Evolutionary conservation across 2,888 invertebrate species (phyloP).

Genomic region (Nebria salina): DNA sequence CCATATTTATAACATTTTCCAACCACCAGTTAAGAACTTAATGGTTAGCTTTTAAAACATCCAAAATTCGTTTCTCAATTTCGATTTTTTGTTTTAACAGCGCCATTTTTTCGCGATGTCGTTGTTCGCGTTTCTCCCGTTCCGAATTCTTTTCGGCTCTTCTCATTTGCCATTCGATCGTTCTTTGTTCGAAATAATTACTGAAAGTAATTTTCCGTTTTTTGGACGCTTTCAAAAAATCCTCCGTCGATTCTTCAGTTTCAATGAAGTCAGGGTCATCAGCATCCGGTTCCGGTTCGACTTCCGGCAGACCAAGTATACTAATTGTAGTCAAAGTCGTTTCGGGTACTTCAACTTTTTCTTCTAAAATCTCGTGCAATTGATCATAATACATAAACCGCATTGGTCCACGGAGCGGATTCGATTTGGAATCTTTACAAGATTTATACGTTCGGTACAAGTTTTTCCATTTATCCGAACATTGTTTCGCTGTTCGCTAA

Average conservation of each 20-base stretch:
- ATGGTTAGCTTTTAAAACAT: not conserved
- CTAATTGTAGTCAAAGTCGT: not conserved
- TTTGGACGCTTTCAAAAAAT: not conserved
- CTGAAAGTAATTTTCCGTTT: not conserved
- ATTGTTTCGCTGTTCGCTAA: constrained; percentile 8
- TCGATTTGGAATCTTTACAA: constrained; percentile 3
- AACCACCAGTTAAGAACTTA: too few species aligned
- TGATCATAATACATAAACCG: constrained; percentile 13
- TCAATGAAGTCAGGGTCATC: not conserved
- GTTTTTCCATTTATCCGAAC: constrained; percentile 21
- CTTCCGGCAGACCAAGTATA: not conserved
- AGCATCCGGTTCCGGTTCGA: not conserved
- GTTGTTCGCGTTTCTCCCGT: not conserved
- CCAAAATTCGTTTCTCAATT: constrained; percentile 6
- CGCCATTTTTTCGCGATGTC: constrained; percentile 8
- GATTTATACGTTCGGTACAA: constrained; percentile 2
- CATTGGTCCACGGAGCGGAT: not conserved
- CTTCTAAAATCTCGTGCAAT: not conserved
- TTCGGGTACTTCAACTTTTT: not conserved
- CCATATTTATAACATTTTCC: too few species aligned
- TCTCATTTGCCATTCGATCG: not conserved
- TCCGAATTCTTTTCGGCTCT: not conserved
- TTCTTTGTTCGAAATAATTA: not conserved
- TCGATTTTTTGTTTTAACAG: constrained; percentile 4
- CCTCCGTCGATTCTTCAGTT: not conserved